Conservation (phyloP, 2,113 vertebrate species). For the Serinus canaria region DNA sequence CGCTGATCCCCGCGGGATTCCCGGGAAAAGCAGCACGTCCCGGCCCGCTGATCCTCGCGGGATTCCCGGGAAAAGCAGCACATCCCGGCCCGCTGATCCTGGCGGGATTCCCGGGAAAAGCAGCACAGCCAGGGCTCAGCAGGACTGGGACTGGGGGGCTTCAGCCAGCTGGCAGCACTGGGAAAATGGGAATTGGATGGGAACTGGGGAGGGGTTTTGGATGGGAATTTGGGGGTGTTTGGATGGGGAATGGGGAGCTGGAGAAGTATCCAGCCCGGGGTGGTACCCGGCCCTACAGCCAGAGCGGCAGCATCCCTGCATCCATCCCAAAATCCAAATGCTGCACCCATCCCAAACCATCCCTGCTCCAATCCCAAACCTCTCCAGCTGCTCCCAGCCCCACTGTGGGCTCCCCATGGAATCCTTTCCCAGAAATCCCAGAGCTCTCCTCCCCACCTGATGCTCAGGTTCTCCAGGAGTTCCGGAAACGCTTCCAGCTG, state of each 20-base stretch:
- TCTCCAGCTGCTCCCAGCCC: not conserved
- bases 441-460: constrained; percentile 71
- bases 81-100: rapidly evolving
- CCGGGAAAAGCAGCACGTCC: constrained; percentile 61
- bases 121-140: not conserved
- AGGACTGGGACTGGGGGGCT: constrained; percentile 52
- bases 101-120: constrained; percentile 67
- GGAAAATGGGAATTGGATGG: not conserved
- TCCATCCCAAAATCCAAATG: not conserved
- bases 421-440: not conserved
- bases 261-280: not conserved
- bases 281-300: too few relatives aligned
- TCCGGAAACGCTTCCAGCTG: constrained; percentile 85
- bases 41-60: rapidly evolving
- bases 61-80: constrained; percentile 44
- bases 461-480: constrained; percentile 90
- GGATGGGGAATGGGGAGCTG: not conserved
- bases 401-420: rapidly evolving
- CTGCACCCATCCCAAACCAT: too few relatives aligned
- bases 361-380: not conserved
- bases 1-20: constrained; percentile 84
- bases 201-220: not conserved
- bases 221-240: not conserved
- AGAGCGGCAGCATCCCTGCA: too few relatives aligned
- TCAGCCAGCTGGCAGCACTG: constrained; percentile 87